Base-by-base conservation (phyloP, 2,797 vertebrate species). In the Lophotriccus pileatus region DNA sequence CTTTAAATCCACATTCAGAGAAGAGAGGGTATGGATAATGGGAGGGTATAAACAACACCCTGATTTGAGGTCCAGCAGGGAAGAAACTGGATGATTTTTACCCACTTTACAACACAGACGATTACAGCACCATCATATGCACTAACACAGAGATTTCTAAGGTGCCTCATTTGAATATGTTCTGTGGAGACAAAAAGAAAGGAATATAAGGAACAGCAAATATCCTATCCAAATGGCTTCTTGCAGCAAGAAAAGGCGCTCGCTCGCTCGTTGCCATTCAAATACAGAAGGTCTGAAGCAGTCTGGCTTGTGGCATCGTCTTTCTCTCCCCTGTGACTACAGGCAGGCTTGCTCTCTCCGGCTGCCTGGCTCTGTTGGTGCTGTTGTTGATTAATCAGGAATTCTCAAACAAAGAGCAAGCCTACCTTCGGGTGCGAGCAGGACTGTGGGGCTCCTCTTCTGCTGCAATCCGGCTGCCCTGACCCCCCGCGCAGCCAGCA, bases 401-500 rank as follows among this genome's bases (percentile, higher is more conserved):
- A 98, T 98, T 98, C 98, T 98, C 98, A 98, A 98, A 99, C 99
- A 98, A 98, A 99, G 98, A 98, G 98, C 98, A 96, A 98, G 98
- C 99, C 99, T 98, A 98, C 98, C 98, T 98, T 98, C 96, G 93
- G 94, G 96, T 91, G 97, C 95, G 96, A 85, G 98, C 96, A 96
- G 97, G 89, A 91, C 97, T 78, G 96, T 82, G 87, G 92, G 92
- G 95, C 96, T 96, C 96, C 90, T 94, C 96, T 95, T 88, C 89
- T 64, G 93, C 97, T 94, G 97, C 97, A 82, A 90, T 97, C 95
- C 95, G 83, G 87, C 97, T 88, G 97, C 95, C 95, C 96, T 93
- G 96, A 94, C 89, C 77, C 80, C 95, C 97, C 67, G 93, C 94
- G 96, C 96, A 58, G 94, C 94, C 97, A 75, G 97, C 97, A 90